Conservation (phyloP, 2,797 vertebrate genomes). For the Sebastes minor region DNA sequence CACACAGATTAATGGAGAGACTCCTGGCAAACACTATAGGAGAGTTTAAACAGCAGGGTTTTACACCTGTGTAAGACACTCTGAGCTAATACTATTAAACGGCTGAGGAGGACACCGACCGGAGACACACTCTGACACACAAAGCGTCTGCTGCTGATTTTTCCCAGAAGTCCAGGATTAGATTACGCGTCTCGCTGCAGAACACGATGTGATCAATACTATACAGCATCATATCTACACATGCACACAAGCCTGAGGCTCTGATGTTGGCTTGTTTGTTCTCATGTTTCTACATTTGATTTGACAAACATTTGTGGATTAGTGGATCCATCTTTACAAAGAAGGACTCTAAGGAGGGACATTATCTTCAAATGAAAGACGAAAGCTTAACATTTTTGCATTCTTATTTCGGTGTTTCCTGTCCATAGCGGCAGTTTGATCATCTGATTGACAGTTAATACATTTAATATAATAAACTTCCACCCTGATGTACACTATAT, state of each 20-base stretch:
- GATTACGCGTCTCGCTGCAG: constrained; percentile 16
- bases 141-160: constrained; percentile 29
- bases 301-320: neutral
- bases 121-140: constrained; percentile 27
- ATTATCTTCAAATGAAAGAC: neutral
- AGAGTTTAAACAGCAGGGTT: constrained; percentile 39
- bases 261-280: neutral
- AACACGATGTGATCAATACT: constrained; percentile 19
- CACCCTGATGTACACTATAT: too few species aligned
- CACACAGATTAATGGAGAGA: constrained; percentile 42
- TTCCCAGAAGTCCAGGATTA: constrained; percentile 46
- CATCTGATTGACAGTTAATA: too few species aligned
- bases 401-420: neutral
- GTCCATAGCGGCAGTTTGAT: too few species aligned
- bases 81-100: constrained; percentile 63
- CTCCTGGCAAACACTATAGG: constrained; percentile 22
- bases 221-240: neutral
- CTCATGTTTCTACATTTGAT: neutral
- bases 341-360: neutral
- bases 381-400: neutral
- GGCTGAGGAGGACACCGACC: constrained; percentile 20
- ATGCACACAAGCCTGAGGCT: neutral
- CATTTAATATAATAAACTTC: too few species aligned
- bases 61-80: constrained; percentile 49
- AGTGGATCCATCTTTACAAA: neutral